Evolutionary conservation across 2,888 invertebrate genomes (phyloP).

Genomic region (Panzeria rudis): DNA sequence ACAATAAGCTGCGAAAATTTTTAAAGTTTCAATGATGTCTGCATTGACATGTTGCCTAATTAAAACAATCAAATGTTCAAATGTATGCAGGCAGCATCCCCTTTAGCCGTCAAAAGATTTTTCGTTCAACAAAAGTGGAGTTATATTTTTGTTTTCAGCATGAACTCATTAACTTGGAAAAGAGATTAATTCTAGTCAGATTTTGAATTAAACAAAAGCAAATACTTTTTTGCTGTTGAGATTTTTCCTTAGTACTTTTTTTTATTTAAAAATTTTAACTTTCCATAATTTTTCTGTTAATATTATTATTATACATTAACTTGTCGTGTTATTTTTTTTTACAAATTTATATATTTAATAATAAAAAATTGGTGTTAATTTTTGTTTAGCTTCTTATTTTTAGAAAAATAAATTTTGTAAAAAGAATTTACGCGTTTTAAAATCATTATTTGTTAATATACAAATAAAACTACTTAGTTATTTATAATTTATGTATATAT

Average conservation of each 20-base stretch:
- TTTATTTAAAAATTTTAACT: conserved; percentile 58
- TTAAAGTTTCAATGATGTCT: no score
- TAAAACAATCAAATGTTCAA: no score
- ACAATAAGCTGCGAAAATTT: no score
- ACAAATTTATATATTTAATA: conserved; percentile 47
- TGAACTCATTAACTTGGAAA: not conserved
- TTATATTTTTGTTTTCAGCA: no score
- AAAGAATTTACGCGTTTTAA: conserved; percentile 34
- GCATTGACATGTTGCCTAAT: no score
- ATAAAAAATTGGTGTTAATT: conserved; percentile 63
- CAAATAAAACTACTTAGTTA: conserved; percentile 61
- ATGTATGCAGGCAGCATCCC: no score
- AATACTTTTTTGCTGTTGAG: not conserved
- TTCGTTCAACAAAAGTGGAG: no score
- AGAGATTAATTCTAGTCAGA: not conserved
- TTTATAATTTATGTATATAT: conserved; percentile 1
- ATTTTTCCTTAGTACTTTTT: conserved; percentile 33
- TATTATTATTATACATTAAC: conserved; percentile 27
- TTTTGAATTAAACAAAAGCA: conserved; percentile 49
- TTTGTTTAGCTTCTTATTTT: conserved; percentile 59
- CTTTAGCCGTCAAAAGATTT: no score
- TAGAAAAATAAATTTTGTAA: conserved; percentile 57
- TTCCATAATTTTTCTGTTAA: conserved; percentile 53
- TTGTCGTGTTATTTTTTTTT: conserved; percentile 18
- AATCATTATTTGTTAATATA: conserved; percentile 52